phyloP scores from a whole-genome alignment of 2,113 vertebrate species.

The Gobius niger region DNA sequence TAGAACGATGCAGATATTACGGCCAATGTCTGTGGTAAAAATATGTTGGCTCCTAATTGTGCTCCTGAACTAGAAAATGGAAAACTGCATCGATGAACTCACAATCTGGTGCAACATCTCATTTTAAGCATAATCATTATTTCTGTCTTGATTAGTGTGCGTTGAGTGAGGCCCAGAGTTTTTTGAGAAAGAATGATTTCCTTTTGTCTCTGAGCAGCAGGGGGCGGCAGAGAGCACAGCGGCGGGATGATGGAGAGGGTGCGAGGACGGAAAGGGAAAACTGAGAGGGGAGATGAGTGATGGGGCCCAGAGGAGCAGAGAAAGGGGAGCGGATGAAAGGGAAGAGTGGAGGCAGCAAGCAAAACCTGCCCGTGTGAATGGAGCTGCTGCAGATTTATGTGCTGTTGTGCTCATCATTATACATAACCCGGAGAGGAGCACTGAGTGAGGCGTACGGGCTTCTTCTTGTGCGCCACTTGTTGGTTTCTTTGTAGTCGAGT shows the following conservation, averaged over 20 bases:
- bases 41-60: too few species aligned
- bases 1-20: too few species aligned
- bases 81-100: too few species aligned
- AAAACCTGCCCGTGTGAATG: conserved; percentile 67
- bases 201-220: conserved; percentile 57
- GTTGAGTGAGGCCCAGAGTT: conserved; percentile 30
- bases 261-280: conserved; percentile 66
- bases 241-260: conserved; percentile 60
- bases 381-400: conserved; percentile 65
- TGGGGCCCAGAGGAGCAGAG: conserved; percentile 57
- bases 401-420: conserved; percentile 66
- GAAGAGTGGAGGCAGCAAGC: conserved; percentile 56
- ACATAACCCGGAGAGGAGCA: conserved; percentile 56
- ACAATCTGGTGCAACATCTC: too few species aligned
- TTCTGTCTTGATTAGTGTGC: conserved; percentile 27
- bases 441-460: conserved; percentile 40
- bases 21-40: too few species aligned
- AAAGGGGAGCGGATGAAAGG: conserved; percentile 60
- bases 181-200: conserved; percentile 60
- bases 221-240: conserved; percentile 39
- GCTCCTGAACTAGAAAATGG: too few species aligned
- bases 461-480: conserved; percentile 52
- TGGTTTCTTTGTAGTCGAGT: conserved; percentile 1
- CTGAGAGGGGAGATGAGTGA: conserved; percentile 65
- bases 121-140: too few species aligned